phyloP scores from a whole-genome alignment of 2,888 invertebrate genomes.

The Dinocampus coccinellae region DNA sequence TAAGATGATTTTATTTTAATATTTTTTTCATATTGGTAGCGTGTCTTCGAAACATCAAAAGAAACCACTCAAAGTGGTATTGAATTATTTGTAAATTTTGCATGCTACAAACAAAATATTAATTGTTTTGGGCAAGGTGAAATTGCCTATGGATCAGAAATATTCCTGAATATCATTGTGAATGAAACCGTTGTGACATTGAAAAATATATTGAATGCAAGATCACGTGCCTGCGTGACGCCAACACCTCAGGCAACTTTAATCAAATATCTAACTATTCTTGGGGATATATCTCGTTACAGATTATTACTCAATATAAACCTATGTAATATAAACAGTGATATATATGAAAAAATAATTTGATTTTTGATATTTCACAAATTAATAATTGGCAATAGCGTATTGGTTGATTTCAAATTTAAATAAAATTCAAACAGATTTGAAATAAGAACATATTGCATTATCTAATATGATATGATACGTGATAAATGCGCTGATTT shows the following conservation, averaged over 20 bases:
- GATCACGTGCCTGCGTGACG: slow-evolving; percentile 30
- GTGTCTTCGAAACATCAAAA: slow-evolving; percentile 35
- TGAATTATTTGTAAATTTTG: slow-evolving; percentile 45
- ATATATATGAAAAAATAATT: no score
- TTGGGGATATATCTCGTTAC: slow-evolving; percentile 28
- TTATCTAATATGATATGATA: no score
- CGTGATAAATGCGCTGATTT: no score
- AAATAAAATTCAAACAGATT: no score
- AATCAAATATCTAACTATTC: slow-evolving; percentile 38
- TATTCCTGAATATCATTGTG: slow-evolving; percentile 34
- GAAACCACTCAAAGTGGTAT: slow-evolving; percentile 41
- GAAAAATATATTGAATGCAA: slow-evolving; percentile 31
- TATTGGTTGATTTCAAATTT: no score
- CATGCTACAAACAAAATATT: slow-evolving; percentile 20
- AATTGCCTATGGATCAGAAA: slow-evolving; percentile 46
- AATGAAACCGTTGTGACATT: slow-evolving; percentile 32
- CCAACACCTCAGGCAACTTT: slow-evolving; percentile 22
- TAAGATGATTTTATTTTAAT: not conserved
- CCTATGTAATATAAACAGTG: slow-evolving; percentile 32
- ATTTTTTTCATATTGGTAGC: not conserved
- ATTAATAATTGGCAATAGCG: no score
- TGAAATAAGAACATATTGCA: no score
- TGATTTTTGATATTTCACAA: no score
- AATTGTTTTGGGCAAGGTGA: slow-evolving; percentile 44
- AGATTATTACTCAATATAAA: slow-evolving; percentile 8